A percentile compares a stretch with the other conserved stretches of the same genome.
phyloP scores from a whole-genome alignment of 2,797 vertebrate species.

The Channallabes apus region DNA sequence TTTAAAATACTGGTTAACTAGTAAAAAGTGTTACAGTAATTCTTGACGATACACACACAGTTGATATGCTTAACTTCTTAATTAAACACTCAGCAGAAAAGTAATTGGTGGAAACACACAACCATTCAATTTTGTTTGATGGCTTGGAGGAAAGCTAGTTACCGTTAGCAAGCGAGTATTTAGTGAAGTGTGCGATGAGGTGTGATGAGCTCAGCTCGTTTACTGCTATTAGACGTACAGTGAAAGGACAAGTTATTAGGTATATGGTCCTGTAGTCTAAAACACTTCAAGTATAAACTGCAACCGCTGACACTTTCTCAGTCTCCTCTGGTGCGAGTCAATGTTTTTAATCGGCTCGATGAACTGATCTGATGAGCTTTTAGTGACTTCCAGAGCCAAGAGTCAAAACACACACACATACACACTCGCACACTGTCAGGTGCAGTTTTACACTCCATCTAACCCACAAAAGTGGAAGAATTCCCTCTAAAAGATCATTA shows the following conservation, averaged over 20 bases:
- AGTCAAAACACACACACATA: neutral
- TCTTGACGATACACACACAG: too few relatives aligned
- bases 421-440: slow-evolving; percentile 2
- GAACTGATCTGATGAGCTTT: slow-evolving; percentile 18
- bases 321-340: slow-evolving; percentile 15
- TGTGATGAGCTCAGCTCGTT: neutral
- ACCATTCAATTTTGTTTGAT: neutral
- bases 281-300: neutral
- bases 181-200: neutral
- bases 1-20: neutral
- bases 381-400: slow-evolving; percentile 14
- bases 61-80: neutral
- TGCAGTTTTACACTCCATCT: slow-evolving; percentile 29
- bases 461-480: slow-evolving; percentile 21
- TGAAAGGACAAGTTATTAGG: neutral
- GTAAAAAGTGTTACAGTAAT: too few relatives aligned
- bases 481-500: slow-evolving; percentile 6
- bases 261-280: neutral
- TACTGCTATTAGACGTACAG: neutral
- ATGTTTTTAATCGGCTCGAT: slow-evolving; percentile 27
- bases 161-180: neutral
- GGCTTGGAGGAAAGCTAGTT: neutral
- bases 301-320: neutral
- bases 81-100: neutral
- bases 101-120: neutral